Percentiles rank a stretch among this genome's conserved stretches.
Evolutionary conservation across 1,140 invertebrate genomes (phyloP).

Genomic region (Euwallacea similis): DNA sequence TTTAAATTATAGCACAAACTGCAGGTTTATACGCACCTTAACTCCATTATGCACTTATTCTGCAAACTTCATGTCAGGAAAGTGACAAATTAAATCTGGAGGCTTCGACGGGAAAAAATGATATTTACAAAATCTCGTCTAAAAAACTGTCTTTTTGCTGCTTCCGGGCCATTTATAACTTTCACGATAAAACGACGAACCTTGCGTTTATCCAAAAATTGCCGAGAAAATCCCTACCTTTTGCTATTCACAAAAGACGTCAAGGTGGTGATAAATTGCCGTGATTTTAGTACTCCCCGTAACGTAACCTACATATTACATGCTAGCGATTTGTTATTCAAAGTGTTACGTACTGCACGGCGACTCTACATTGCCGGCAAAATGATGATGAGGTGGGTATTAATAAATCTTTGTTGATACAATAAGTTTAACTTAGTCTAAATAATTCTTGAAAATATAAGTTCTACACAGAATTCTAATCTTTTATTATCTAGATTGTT

Average conservation of each 20-base stretch:
- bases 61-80: too few relatives aligned
- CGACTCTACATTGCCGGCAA: too few relatives aligned
- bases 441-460: too few relatives aligned
- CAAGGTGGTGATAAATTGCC: conserved; percentile 4
- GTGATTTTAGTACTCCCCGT: conserved; percentile 5
- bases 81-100: not conserved
- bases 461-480: too few relatives aligned
- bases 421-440: too few relatives aligned
- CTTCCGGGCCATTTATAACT: not conserved
- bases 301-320: not conserved
- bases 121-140: not conserved
- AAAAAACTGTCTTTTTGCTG: conserved; percentile 1
- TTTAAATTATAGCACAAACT: too few relatives aligned
- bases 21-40: too few relatives aligned
- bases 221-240: not conserved
- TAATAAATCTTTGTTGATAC: not conserved
- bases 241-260: not conserved
- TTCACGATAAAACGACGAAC: conserved; percentile 1
- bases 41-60: too few relatives aligned
- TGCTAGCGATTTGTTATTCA: conserved; percentile 1
- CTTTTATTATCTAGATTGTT: too few relatives aligned
- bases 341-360: not conserved
- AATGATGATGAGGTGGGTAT: too few relatives aligned
- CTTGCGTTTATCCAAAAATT: conserved; percentile 1
- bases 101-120: not conserved